Percentiles rank a stretch among this genome's conserved stretches.
Conservation (phyloP, 1,140 invertebrate genomes). For the Pogonomyrmex californicus region DNA sequence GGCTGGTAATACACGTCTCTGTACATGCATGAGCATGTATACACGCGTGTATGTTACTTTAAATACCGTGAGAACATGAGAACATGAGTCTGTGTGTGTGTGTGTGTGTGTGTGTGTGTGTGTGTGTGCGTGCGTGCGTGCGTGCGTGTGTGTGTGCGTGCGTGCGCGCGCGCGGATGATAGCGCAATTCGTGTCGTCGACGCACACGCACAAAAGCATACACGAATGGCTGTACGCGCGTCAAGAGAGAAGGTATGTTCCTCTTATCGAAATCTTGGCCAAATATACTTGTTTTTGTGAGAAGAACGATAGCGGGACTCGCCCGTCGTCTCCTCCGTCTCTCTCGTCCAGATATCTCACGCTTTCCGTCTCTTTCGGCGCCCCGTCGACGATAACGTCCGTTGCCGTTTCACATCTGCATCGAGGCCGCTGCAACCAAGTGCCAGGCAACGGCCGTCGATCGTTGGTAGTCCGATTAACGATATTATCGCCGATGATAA, state of each 20-base stretch:
- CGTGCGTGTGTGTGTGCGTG: too few species aligned
- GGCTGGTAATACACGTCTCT: background rate
- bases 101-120: background rate
- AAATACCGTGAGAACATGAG: background rate
- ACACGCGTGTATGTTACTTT: background rate
- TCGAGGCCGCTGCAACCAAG: background rate
- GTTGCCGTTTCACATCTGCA: slow-evolving; percentile 9
- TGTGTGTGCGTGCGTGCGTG: too few species aligned
- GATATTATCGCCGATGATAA: slow-evolving; percentile 27
- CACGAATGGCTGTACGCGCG: background rate
- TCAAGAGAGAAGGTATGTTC: slow-evolving; percentile 1
- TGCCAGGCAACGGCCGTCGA: background rate
- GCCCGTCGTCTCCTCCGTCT: background rate
- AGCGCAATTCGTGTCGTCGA: background rate
- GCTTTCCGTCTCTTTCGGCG: background rate
- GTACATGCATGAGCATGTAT: background rate
- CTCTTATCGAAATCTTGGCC: slow-evolving; percentile 72
- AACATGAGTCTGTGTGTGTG: background rate
- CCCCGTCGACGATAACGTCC: slow-evolving; percentile 10
- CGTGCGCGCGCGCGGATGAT: background rate
- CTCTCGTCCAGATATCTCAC: background rate
- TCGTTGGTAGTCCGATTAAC: background rate
- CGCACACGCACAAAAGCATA: background rate
- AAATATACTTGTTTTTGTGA: slow-evolving; percentile 76
- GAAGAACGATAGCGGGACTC: slow-evolving; percentile 26